phyloP scores from a whole-genome alignment of 2,113 vertebrate genomes.

The Tetrao urogallus region DNA sequence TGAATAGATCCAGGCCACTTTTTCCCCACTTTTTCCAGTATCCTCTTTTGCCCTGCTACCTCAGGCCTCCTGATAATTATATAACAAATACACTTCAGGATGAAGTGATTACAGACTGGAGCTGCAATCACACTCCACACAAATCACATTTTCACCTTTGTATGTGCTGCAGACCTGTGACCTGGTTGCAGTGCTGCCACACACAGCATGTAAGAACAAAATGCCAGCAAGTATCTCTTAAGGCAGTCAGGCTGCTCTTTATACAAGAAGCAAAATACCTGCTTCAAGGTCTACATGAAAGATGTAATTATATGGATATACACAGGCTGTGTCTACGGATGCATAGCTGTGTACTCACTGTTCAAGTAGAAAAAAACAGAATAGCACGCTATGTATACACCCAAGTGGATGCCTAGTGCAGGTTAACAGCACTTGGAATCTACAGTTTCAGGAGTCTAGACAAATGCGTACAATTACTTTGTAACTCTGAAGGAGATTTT shows the following conservation, averaged over 20 bases:
- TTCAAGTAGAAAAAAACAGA: constrained; percentile 48
- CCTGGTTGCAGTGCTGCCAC: neutral
- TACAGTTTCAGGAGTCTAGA: constrained; percentile 14
- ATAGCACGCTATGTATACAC: constrained; percentile 34
- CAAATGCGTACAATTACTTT: constrained; percentile 30
- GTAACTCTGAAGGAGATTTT: constrained; percentile 41
- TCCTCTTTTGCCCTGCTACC: constrained; percentile 37
- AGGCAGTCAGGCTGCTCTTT: neutral
- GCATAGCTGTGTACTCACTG: neutral
- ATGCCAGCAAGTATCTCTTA: neutral
- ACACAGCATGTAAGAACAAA: constrained; percentile 4
- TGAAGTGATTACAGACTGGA: constrained; percentile 55
- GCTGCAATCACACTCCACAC: constrained; percentile 34
- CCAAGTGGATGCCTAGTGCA: constrained; percentile 4
- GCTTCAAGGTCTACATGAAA: neutral
- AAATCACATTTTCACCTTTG: constrained; percentile 63
- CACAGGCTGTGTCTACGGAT: neutral
- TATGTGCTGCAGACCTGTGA: constrained; percentile 19
- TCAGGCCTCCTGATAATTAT: constrained; percentile 54
- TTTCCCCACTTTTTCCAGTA: neutral
- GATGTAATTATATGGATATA: constrained; percentile 13
- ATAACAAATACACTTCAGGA: constrained; percentile 57
- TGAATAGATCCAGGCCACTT: constrained; percentile 32
- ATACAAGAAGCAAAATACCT: neutral
- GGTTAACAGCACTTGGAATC: constrained; percentile 49